Evolutionary conservation across 2,797 vertebrate species (phyloP).

Genomic region (Microcaecilia unicolor): DNA sequence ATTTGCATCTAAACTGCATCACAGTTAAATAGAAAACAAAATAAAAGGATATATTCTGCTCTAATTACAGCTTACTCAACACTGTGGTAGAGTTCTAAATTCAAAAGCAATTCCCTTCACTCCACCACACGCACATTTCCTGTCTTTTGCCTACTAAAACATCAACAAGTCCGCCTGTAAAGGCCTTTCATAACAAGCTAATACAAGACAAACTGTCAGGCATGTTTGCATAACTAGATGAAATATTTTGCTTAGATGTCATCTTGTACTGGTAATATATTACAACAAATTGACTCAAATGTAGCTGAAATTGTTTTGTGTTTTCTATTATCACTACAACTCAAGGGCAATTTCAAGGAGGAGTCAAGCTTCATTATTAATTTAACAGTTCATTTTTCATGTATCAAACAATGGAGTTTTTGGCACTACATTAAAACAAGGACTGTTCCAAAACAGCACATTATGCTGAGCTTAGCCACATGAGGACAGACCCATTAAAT

Average conservation of each 20-base stretch:
- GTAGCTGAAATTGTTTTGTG: slow-evolving; percentile 9
- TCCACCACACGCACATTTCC: too few relatives aligned
- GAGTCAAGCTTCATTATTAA: slow-evolving; percentile 20
- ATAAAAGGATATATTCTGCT: too few relatives aligned
- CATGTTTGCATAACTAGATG: neutral
- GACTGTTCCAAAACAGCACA: slow-evolving; percentile 15
- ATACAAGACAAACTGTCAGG: too few relatives aligned
- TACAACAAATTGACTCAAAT: slow-evolving; percentile 10
- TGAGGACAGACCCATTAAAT: slow-evolving; percentile 21
- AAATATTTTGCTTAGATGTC: slow-evolving; percentile 9
- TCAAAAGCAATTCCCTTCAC: too few relatives aligned
- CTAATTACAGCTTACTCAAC: too few relatives aligned
- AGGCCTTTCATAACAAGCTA: too few relatives aligned
- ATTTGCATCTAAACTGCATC: too few relatives aligned
- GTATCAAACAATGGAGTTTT: slow-evolving; percentile 1
- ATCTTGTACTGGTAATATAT: neutral
- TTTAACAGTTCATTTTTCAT: slow-evolving; percentile 23
- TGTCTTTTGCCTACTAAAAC: too few relatives aligned
- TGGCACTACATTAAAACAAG: slow-evolving; percentile 6
- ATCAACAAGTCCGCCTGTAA: too few relatives aligned
- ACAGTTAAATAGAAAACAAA: too few relatives aligned
- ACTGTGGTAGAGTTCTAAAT: too few relatives aligned
- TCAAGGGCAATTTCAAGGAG: slow-evolving; percentile 19
- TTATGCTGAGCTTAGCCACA: slow-evolving; percentile 10
- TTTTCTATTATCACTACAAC: slow-evolving; percentile 15